Base-by-base conservation (phyloP, 1,140 invertebrate species). In the Calliopsis andreniformis region DNA sequence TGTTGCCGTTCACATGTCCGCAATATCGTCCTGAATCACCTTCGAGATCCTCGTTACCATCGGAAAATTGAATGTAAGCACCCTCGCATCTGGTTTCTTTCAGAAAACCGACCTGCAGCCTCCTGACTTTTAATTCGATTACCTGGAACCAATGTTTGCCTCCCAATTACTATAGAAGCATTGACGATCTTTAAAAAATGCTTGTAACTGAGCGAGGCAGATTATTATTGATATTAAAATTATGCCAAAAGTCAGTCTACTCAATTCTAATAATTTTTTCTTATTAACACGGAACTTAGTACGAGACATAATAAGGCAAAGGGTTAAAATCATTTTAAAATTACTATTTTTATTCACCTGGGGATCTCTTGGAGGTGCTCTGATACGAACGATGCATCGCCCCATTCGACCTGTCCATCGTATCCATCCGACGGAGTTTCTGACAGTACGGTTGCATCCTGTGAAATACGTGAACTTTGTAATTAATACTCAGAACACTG, bases 401-500 rank as follows among this genome's bases (percentile, higher is more conserved):
- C 89, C 89, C 89, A 90, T 90, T 47, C 89, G 83, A 61, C 89
- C 89, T n/a, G 89, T 90, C 89, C 89, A 90, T 55, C 88, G 83
- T 67, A 90, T 88, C 88, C 88, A 89, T 63, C 89, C 89, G 28
- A 90, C 85, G 1, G 89, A 90, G 82, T 86, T 88, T 45, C 87
- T 87, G 68, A 90, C 78, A 16, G 89, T 90, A 47, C 87, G 87
- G 72, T 90, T 90, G 84, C 89, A 90, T 78, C 87, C 89, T 90
- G 80, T 25, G 78, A 78, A 82, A 81, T 23, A 78, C 59, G 12
- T 58, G 49, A 56, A 58, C 0, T 0, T 16, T 3, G 23, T 14
- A 7, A 28, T 28, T 35, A 32, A 66, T 49, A 20, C 14, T 12
- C 28, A 1, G 25, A n/a, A 4, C 6, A 6, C 53, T 23, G 56